These are phyloP conservation scores for Zaprionus kolodkinae DNA, from an alignment of 1,140 invertebrate species.

Conservation along the genomic window DNA sequence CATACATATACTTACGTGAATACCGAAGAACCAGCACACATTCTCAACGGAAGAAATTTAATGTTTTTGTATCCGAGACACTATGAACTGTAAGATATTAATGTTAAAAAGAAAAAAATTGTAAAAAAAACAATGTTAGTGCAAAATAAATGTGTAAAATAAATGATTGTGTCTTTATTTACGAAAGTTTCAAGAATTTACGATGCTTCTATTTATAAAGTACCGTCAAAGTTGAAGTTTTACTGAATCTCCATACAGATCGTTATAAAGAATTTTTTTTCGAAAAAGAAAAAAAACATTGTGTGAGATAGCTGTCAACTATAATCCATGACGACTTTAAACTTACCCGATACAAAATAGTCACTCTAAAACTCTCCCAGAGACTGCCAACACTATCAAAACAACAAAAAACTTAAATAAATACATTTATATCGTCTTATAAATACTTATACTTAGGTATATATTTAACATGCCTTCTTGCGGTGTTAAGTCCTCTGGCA, in stretches of 20 bases:
- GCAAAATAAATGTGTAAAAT: constrained; percentile 81
- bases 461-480: constrained; percentile 30
- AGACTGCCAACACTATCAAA: not conserved
- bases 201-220: not conserved
- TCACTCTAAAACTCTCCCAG: not conserved
- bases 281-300: not conserved
- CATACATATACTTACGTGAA: not conserved
- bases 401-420: not conserved
- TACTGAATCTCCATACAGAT: no score
- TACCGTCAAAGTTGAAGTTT: no score
- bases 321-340: not conserved
- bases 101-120: constrained; percentile 50
- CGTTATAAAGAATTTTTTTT: no score
- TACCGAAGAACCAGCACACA: constrained; percentile 37
- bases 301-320: not conserved
- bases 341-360: not conserved
- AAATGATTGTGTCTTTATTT: not conserved
- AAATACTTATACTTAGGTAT: no score
- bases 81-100: constrained; percentile 60
- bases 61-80: constrained; percentile 31
- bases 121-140: constrained; percentile 64
- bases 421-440: not conserved
- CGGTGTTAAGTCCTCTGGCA: not conserved
- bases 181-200: no score
- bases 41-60: constrained; percentile 39